Percentiles rank a stretch among this genome's conserved stretches.
phyloP scores from a whole-genome alignment of 2,113 vertebrate species.

The Hassar affinis region DNA sequence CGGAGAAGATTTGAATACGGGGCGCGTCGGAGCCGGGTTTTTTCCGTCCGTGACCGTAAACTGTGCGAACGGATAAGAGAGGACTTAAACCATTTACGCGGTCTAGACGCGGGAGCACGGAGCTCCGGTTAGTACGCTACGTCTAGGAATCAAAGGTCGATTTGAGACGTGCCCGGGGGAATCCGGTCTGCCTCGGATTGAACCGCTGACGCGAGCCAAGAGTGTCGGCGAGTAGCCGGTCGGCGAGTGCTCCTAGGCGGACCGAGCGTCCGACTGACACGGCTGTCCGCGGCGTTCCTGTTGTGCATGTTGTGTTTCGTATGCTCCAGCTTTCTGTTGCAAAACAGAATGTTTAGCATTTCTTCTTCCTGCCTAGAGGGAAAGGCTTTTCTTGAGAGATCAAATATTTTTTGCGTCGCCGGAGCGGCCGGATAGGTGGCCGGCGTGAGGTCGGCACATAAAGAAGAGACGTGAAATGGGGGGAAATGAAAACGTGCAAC shows the following conservation, averaged over 20 bases:
- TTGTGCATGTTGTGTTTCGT: background rate
- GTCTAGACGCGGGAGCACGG: constrained; percentile 15
- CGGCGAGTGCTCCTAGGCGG: background rate
- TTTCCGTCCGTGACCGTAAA: background rate
- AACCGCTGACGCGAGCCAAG: background rate
- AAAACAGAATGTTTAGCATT: constrained; percentile 16
- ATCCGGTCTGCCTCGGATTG: background rate
- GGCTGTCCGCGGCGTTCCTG: no score
- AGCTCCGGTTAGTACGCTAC: background rate
- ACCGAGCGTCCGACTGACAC: no score
- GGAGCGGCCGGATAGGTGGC: background rate
- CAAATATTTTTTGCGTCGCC: constrained; percentile 31
- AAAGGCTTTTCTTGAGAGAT: constrained; percentile 24
- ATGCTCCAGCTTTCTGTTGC: constrained; percentile 8
- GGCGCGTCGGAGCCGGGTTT: no score
- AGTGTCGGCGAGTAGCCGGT: background rate
- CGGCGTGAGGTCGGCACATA: constrained; percentile 42
- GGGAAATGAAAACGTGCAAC: constrained; percentile 19
- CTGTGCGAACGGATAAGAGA: background rate
- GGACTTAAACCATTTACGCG: background rate
- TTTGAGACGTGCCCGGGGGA: background rate
- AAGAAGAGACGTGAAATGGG: constrained; percentile 21
- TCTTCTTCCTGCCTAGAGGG: constrained; percentile 27
- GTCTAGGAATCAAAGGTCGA: constrained; percentile 9
- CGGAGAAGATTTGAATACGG: background rate